phyloP scores from a whole-genome alignment of 2,888 invertebrate genomes.

The Acleris sparsana region DNA sequence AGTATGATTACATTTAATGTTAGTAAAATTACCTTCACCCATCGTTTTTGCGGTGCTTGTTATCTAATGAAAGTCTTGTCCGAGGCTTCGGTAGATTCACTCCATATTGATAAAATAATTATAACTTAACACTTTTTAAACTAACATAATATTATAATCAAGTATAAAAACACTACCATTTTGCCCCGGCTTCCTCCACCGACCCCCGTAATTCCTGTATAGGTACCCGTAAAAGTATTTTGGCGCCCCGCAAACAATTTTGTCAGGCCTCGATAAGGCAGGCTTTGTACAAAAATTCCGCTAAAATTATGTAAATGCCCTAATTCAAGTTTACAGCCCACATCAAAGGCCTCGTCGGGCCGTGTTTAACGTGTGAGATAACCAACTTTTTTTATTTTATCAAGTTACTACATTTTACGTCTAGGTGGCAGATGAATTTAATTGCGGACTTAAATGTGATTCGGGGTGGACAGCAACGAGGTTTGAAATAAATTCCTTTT shows the following conservation, averaged over 20 bases:
- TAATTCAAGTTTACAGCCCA: constrained; percentile 22
- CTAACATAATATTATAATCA: no score
- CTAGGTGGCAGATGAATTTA: constrained; percentile 3
- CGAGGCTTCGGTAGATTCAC: no score
- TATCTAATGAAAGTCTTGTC: no score
- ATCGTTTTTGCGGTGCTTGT: no score
- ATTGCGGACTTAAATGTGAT: constrained; percentile 3
- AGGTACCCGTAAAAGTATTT: constrained; percentile 29
- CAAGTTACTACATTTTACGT: constrained; percentile 17
- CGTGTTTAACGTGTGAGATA: constrained; percentile 22
- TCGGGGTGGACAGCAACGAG: no score
- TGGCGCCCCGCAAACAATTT: constrained; percentile 23
- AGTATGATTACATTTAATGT: no score
- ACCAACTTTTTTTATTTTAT: constrained; percentile 28
- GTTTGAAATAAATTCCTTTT: background rate
- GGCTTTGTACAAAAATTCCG: constrained; percentile 13
- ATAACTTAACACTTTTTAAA: no score
- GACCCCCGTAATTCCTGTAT: background rate
- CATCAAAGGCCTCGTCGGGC: constrained; percentile 16
- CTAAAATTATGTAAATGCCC: constrained; percentile 24
- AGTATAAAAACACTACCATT: no score
- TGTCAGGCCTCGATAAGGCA: constrained; percentile 29
- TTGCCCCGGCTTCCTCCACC: background rate
- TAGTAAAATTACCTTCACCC: no score
- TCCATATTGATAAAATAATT: no score